These are phyloP conservation scores for Paedocypris sp. DNA, from an alignment of 2,113 vertebrate species.

Conservation along the genomic window DNA sequence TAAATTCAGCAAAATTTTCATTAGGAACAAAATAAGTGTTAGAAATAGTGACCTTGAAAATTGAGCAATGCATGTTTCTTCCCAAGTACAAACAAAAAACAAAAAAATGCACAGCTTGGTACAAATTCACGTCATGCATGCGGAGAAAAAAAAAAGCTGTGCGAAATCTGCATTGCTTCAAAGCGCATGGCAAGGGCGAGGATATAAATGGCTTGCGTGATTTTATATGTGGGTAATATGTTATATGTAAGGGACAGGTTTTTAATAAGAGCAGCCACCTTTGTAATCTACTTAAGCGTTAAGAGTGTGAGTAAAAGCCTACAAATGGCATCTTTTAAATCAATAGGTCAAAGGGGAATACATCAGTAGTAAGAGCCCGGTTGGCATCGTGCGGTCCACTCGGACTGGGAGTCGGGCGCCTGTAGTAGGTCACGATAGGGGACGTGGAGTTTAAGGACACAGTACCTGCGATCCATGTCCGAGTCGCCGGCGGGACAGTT, in stretches of 20 bases:
- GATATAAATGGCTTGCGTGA: background rate
- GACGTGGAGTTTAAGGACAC: constrained; percentile 64
- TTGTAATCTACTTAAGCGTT: background rate
- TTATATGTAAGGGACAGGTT: background rate
- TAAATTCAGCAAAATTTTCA: too few relatives aligned
- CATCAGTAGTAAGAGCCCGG: constrained; percentile 30
- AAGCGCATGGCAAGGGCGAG: constrained; percentile 52
- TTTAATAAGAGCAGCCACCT: too few relatives aligned
- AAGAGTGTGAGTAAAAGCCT: too few relatives aligned
- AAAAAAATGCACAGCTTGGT: background rate
- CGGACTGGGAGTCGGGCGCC: constrained; percentile 44
- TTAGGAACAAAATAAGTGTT: too few relatives aligned
- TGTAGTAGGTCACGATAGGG: constrained; percentile 60
- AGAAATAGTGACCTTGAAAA: too few relatives aligned
- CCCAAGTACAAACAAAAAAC: background rate
- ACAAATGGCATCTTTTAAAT: background rate
- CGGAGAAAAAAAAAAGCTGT: background rate
- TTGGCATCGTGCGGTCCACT: constrained; percentile 57
- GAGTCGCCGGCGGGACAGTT: constrained; percentile 74
- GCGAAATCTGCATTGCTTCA: constrained; percentile 55
- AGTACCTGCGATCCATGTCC: constrained; percentile 86
- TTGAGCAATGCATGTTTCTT: too few relatives aligned
- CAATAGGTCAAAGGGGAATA: background rate
- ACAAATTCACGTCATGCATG: too few relatives aligned
- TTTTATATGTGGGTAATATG: background rate